Conservation (phyloP, 1,140 invertebrate genomes). For the Pteromalus puparum region DNA sequence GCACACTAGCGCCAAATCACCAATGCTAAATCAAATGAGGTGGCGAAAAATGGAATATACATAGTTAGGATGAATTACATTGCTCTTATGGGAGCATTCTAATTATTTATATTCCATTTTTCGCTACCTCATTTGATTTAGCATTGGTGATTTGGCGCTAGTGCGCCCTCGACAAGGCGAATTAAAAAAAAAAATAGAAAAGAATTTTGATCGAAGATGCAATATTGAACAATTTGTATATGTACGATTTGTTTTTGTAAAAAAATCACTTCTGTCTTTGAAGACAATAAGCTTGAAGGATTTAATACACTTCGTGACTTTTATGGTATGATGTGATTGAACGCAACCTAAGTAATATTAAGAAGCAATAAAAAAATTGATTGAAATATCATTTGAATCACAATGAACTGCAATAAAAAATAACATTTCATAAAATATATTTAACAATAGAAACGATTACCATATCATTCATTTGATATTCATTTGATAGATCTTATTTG, state of each 20-base stretch:
- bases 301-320: not conserved
- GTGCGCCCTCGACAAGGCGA: no score
- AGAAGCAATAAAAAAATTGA: constrained; percentile 27
- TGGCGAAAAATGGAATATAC: no score
- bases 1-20: no score
- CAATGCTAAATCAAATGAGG: no score
- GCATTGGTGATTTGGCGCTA: no score
- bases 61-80: no score
- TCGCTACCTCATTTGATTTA: no score
- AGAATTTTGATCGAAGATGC: not conserved
- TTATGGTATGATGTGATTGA: constrained; percentile 36
- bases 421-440: constrained; percentile 4
- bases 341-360: constrained; percentile 9
- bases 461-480: not conserved
- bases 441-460: not conserved
- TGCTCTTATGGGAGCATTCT: no score
- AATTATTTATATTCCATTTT: no score
- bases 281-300: constrained; percentile 25
- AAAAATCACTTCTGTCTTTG: constrained; percentile 30
- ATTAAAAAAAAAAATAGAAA: not conserved
- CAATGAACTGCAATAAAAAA: not conserved
- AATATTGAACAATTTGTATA: constrained; percentile 3
- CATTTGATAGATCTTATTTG: no score
- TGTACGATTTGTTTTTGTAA: not conserved
- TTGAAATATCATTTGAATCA: constrained; percentile 20